Base-by-base conservation (phyloP, 2,113 vertebrate species). In the Condylura cristata region DNA sequence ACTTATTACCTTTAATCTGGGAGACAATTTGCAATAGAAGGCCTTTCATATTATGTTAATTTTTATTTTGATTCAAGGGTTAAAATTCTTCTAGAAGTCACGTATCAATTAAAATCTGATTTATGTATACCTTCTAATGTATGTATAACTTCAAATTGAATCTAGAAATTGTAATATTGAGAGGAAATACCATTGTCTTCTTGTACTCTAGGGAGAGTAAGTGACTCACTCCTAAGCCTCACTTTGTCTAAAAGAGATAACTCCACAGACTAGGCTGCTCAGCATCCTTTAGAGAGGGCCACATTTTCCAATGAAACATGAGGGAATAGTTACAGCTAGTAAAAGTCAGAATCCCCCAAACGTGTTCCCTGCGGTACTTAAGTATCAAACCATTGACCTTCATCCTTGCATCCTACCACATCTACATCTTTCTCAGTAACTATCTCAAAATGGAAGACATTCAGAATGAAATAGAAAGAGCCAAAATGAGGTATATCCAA, bases 31-130 rank as follows among this genome's bases (percentile, higher is more conserved):
- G 71, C 14, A 92, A 53, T 17, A 22, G 34, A 22, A 13, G 24
- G 1, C 68, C 30, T 91, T 90, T 58, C 46, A 81, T 51, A 37
- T 58, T 71, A 44, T 28, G 5, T 26, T 91, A 37, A 8, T 78
- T 71, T 94, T 61, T 10, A 68, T 89, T 76, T 92, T 66, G n/a
- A 93, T 41, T 85, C 4, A 61, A 86, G 28, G 51, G 12, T 89
- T 84, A 86, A 56, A 60, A 89, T 74, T 93, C 63, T 92, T 6
- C 32, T 86, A 53, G 88, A 66, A 81, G 56, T 60, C 28, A 92
- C 22, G 28, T 20, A 48, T 86, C 32, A 88, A 13, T 86, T 66
- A 65, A 91, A 95, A 89, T 68, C 1, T n/a, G 30, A 41, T 79
- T 66, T 82, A 66, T 60, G 9, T 51, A 37, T 89, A 16, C 13